Evolutionary conservation across 2,797 vertebrate genomes (phyloP), one percentile per base, ranked within the genome.

Genomic region (Artibeus jamaicensis): DNA sequence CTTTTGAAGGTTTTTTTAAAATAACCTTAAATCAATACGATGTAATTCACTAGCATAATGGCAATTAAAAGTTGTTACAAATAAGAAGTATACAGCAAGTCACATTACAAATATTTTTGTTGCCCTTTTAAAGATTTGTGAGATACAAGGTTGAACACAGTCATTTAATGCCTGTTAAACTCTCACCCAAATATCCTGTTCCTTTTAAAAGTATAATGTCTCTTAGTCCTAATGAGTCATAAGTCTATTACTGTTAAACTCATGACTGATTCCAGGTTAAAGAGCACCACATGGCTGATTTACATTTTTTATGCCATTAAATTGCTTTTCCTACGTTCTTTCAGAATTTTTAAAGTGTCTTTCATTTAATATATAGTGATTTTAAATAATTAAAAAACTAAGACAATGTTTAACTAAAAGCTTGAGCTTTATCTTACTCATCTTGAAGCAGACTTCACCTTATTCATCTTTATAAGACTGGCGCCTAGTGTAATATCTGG

Each of bases 131-230:
- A 95, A 85, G 70, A 95, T 89, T 59, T 83, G 16, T 96, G 93
- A 96, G 94, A 81, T 78, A 44, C n/a, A 74, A 91, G 32, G 34
- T 32, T 86, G 91, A 95, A 83, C 44, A 85, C 2, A 67, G 62
- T 93, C 94, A 96, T 96, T 94, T 94, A 84, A 93, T 68, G 37
- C 68, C 94, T 98, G 96, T 95, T 96, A 97, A 96, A 95, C 82
- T 96, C 91, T 97, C 89, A 94, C n/a, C 26, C 92, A 97, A 96
- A 95, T 98, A 82, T 96, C 86, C 85, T 90, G 62, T 83, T 97
- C 57, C 46, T 83, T 94, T 98, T 70, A 73, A 97, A 98, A 97
- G 95, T 90, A 89, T 21, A 93, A 82, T 65, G 44, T 95, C 70
- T 93, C 71, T 95, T 89, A 48, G 29, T 88, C 79, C 22, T 97